Base-by-base conservation (phyloP, 2,113 vertebrate species). In the Apaloderma vittatum region DNA sequence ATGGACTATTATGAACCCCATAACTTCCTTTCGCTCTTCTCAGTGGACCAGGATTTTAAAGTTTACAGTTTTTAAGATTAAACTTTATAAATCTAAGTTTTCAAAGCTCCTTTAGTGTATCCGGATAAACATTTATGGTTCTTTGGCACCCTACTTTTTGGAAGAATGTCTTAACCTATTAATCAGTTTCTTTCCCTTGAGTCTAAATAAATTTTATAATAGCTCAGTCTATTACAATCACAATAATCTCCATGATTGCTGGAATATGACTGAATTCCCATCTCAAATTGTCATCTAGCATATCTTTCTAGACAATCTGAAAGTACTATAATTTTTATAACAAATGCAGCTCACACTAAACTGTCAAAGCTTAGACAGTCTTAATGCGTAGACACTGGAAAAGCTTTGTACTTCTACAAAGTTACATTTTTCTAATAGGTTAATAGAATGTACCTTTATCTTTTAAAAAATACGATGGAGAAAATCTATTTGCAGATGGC, bases 241-340 rank as follows among this genome's bases (percentile, higher is more conserved):
- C 30, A 51, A 26, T 30, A 65, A 23, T 76, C 36, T 72, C 24
- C 46, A 76, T 54, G n/a, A 65, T 29, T 92, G 29, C 21, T 71
- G 45, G 29, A 92, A 59, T 76, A 86, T 37, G 3, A 2, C 43
- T 79, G 70, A 90, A 71, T 85, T 90, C 37, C 9, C 23, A 65
- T 61, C 63, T 88, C 54, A 80, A 48, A 83, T 45, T 92, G 32
- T 80, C 79, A 94, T 40, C 17, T 66, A 79, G 6, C 16, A 3
- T 68, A 82, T 76, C 57, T 91, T 95, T 92, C 71, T 63, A 90
- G 52, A 65, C 34, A 68, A 17, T 68, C 43, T 83, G 57, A 61
- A 88, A 88, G 34, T 27, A 48, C 48, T 51, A 13, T 30, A 76
- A 86, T 68, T 93, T 96, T 80, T 88, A 52, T 91, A 88, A 86